phyloP scores from a whole-genome alignment of 2,113 vertebrate species.

The Suricata suricatta region DNA sequence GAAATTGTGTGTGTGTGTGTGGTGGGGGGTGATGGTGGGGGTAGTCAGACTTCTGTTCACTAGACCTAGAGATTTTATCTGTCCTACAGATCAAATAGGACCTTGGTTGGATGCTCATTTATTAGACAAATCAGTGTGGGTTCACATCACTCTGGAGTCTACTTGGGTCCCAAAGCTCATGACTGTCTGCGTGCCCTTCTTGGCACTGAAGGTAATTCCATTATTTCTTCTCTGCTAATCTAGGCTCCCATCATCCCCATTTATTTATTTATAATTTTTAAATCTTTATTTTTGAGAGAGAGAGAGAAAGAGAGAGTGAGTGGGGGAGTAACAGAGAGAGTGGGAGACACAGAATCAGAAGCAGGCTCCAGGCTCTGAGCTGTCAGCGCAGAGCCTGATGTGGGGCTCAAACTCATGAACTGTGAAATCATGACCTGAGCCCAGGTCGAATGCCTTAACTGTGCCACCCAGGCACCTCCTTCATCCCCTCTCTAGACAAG shows the following conservation, averaged over 20 bases:
- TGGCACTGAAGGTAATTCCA: not conserved
- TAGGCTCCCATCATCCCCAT: not conserved
- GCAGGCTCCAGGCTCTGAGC: no score
- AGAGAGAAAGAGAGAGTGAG: no score
- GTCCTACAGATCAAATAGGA: not conserved
- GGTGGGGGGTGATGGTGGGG: not conserved
- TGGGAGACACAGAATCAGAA: no score
- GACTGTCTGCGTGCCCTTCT: not conserved
- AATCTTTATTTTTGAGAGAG: no score
- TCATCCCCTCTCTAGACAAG: not conserved
- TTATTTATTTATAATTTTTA: not conserved
- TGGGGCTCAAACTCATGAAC: no score
- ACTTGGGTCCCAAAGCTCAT: not conserved
- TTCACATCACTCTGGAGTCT: not conserved
- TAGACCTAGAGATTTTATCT: not conserved
- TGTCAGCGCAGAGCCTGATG: no score
- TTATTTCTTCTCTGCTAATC: not conserved
- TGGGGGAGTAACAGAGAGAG: no score
- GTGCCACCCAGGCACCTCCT: no score
- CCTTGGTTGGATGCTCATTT: not conserved
- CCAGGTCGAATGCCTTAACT: no score
- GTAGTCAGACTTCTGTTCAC: not conserved
- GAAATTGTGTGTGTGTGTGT: not conserved
- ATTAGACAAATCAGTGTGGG: not conserved
- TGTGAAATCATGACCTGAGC: no score